Conservation (phyloP, 35 echinoderm and acorn worm genomes). For the Nesometra sesokonis region DNA sequence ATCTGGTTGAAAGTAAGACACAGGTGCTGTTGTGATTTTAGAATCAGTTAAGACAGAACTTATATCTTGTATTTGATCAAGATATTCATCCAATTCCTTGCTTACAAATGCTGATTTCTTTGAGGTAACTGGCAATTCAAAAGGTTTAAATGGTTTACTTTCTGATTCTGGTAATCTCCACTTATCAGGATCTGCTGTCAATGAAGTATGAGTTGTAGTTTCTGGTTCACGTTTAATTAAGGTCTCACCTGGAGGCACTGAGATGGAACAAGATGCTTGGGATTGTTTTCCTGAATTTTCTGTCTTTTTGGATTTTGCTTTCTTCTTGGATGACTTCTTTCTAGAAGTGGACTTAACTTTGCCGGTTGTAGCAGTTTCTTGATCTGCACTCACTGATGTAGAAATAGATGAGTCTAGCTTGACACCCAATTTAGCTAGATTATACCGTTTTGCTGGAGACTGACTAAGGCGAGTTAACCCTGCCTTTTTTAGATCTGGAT, state of each 20-base stretch:
- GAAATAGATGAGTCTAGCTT: background rate
- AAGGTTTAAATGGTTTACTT: background rate
- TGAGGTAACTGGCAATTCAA: background rate
- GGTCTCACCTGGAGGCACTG: background rate
- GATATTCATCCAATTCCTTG: slow-evolving; percentile 1
- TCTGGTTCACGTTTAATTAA: background rate
- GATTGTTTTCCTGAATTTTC: background rate
- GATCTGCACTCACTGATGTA: background rate
- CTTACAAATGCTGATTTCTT: slow-evolving; percentile 14
- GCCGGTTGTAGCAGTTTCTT: background rate
- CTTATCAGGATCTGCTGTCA: background rate
- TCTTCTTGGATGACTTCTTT: background rate
- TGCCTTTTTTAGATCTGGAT: background rate
- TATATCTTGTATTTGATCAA: background rate
- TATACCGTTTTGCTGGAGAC: background rate
- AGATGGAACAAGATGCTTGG: background rate
- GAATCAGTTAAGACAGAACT: background rate
- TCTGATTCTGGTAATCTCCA: background rate
- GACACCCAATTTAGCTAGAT: background rate
- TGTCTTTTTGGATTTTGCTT: background rate
- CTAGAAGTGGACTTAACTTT: background rate
- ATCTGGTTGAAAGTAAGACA: background rate
- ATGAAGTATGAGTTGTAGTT: background rate
- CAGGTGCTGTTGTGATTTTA: background rate
- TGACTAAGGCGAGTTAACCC: background rate